These are phyloP conservation scores for Silurus meridionalis DNA, from an alignment of 2,113 vertebrate species.

Conservation along the genomic window DNA sequence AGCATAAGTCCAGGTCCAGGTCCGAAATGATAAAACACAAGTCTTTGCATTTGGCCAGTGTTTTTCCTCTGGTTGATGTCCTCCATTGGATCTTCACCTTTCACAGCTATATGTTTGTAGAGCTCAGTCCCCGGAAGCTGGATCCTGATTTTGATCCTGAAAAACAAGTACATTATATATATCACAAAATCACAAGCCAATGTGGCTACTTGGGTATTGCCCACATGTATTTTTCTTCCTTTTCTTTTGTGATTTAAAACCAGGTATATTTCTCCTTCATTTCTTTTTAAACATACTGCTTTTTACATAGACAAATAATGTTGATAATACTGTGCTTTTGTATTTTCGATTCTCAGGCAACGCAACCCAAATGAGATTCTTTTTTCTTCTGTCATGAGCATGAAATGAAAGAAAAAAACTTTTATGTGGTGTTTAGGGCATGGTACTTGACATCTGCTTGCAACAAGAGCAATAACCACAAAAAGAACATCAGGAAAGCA, in stretches of 20 bases:
- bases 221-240: neutral
- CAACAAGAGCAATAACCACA: neutral
- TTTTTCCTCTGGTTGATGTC: conserved; percentile 20
- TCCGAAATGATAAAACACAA: neutral
- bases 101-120: neutral
- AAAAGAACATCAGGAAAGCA: neutral
- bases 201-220: neutral
- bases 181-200: neutral
- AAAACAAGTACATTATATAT: neutral
- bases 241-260: too few species aligned
- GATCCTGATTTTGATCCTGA: conserved; percentile 17
- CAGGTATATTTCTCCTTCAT: neutral
- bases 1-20: conserved; percentile 14
- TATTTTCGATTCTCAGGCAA: neutral
- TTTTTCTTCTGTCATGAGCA: neutral
- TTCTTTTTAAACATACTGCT: neutral
- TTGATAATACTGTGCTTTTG: neutral
- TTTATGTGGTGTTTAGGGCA: neutral
- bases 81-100: neutral
- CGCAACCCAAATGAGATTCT: neutral
- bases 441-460: neutral
- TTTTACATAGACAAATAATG: neutral
- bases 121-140: conserved; percentile 16
- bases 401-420: neutral
- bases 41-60: conserved; percentile 5